A percentile compares a stretch with the other conserved stretches of the same genome.
Evolutionary conservation across 2,888 invertebrate species (phyloP).

Genomic region (Tetropium fuscum): DNA sequence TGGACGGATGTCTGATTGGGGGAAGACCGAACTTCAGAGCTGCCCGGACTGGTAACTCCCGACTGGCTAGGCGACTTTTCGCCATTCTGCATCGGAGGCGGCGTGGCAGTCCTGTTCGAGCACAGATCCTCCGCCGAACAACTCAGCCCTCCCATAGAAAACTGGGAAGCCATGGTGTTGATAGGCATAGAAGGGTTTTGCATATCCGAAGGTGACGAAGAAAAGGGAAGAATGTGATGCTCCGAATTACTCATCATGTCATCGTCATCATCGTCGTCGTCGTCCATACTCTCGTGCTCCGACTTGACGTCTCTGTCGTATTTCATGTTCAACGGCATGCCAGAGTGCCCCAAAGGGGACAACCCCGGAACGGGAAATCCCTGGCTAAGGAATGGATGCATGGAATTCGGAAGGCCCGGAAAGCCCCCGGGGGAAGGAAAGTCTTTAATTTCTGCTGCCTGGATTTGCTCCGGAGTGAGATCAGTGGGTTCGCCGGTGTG

Average conservation of each 20-base stretch:
- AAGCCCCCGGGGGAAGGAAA: slow-evolving; percentile 73
- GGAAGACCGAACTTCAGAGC: slow-evolving; percentile 62
- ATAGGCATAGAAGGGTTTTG: slow-evolving; percentile 84
- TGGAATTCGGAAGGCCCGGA: slow-evolving; percentile 69
- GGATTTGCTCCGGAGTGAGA: slow-evolving; percentile 86
- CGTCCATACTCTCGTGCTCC: slow-evolving; percentile 75
- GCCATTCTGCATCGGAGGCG: slow-evolving; percentile 66
- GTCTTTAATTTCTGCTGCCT: slow-evolving; percentile 83
- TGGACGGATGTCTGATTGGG: slow-evolving; percentile 64
- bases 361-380: slow-evolving; percentile 72
- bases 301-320: slow-evolving; percentile 72
- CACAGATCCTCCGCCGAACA: slow-evolving; percentile 66
- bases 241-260: slow-evolving; percentile 67
- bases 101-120: slow-evolving; percentile 59
- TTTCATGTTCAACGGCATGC: slow-evolving; percentile 72
- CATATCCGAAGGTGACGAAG: slow-evolving; percentile 84
- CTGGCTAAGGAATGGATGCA: slow-evolving; percentile 73
- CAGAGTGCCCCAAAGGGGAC: slow-evolving; percentile 73
- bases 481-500: slow-evolving; percentile 92
- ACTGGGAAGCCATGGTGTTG: slow-evolving; percentile 76
- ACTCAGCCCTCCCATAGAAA: slow-evolving; percentile 67
- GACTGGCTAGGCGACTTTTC: slow-evolving; percentile 66
- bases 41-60: slow-evolving; percentile 62
- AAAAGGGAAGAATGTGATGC: slow-evolving; percentile 68
- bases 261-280: slow-evolving; percentile 76